Base-by-base conservation (phyloP, 2,113 vertebrate species). In the Apeltes quadracus region DNA sequence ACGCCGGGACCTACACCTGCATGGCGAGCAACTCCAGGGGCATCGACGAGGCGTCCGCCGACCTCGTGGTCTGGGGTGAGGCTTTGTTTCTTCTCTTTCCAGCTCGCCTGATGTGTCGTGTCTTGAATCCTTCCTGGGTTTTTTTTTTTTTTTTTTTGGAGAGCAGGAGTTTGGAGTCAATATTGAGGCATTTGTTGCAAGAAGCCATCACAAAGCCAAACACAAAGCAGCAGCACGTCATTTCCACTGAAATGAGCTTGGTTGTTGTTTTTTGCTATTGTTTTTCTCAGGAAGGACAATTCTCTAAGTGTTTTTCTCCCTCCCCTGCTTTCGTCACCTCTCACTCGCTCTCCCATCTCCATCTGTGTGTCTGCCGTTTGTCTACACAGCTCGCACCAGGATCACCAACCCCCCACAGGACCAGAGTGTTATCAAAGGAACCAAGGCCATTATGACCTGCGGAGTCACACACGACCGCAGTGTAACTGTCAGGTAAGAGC, bases 341-440 rank as follows among this genome's bases (percentile, higher is more conserved):
- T 48, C 46, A 48, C 27, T 8, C 4, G 50, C 2, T 64, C 11
- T 48, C 5, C 79, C 10, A 1, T 53, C 12, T 53, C 32, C 3
- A 34, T 34, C 22, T 53, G 4, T 9, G n/a, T 48, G 3, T 34
- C 16, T 7, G 32, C 16, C 27, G 15, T 67, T 38, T 61, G 7
- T 59, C 29, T 54, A 72, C 41, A 0, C 92, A 98, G 98, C 97
- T 32, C 95, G 96, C 73, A 99, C 98, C 3, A 94, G 95, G 1
- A 98, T 99, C 87, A 96, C 94, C 0, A 94, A 87, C 65, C 95
- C 96, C 0, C 97, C 97, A 0, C 95, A 97, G 93, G 95, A 99
- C 85, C 98, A 96, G 92, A 99, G 96, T 0, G 96, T 99, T 79
- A 99, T 99, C 92, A 99, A 99, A 84, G 98, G 97, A 11, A 98